Base-by-base conservation (phyloP, 2,888 invertebrate species). In the Philereme transversata region DNA sequence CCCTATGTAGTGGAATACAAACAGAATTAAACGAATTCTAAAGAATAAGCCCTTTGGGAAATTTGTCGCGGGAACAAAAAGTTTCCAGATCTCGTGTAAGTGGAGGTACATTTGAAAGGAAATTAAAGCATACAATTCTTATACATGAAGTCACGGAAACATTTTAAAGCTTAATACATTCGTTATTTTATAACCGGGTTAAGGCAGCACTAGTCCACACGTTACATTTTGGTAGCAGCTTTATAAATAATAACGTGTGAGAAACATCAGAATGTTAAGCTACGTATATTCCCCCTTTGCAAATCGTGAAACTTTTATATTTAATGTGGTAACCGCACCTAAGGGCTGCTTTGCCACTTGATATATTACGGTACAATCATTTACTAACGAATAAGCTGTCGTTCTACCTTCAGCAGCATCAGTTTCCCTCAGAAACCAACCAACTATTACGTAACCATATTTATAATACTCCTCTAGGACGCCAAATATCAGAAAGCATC, bases 31-130 rank as follows among this genome's bases (percentile, higher is more conserved):
- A 66, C 62, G 70, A 71, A 70, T 65, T 70, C 69, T 68, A 66
- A 62, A 56, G 70, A 62, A 71, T 71, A 65, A 51, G 52, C 34
- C 78, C 70, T 68, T 40, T 52, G 78, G 78, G 77, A 76, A 79
- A 78, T 78, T 76, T 67, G 64, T 67, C 67, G 68, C 65, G 57
- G 65, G 60, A 56, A 67, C 61, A 74, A 70, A 70, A 70, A 64
- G 63, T 67, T 70, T 64, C 64, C 56, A 60, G 63, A 63, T 51
- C 64, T 60, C 52, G 50, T 58, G 56, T 57, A 55, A 58, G 52
- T 57, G 40, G 53, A 62, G 56, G 59, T 55, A 64, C 49, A 59
- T 51, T 58, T 51, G 49, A 53, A 59, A 61, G 50, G 47, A 53
- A 60, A 55, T 58, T 62, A 58, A 43, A 50, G 41, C 49, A 38